These are phyloP conservation scores for Melanostigma gelatinosum DNA, from an alignment of 2,113 vertebrate genomes.

Conservation along the genomic window DNA sequence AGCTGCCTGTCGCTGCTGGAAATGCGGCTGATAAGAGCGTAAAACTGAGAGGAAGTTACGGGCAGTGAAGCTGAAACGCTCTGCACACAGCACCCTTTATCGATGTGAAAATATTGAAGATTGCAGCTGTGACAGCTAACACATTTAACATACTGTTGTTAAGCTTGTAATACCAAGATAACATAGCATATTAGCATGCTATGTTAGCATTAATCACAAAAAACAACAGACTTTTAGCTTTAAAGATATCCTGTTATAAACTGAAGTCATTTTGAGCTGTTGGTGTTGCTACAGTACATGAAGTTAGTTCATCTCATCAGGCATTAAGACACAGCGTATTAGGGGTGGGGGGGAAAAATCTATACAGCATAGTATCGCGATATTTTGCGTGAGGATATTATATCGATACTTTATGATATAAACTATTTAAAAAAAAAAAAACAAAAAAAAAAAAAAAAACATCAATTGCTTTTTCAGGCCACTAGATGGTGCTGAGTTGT, in stretches of 20 bases:
- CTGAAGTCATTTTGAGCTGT: background rate
- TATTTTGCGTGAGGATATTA: too few species aligned
- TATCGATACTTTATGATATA: too few species aligned
- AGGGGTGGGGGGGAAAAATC: too few species aligned
- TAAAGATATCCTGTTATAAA: background rate
- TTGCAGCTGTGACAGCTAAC: too few species aligned
- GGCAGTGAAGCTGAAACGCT: background rate
- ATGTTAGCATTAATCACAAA: background rate
- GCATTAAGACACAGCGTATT: background rate
- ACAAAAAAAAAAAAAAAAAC: too few species aligned
- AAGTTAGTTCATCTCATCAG: too few species aligned
- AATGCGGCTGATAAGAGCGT: background rate
- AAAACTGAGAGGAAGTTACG: background rate
- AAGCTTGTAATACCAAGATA: background rate
- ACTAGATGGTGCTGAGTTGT: too few species aligned
- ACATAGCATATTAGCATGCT: background rate
- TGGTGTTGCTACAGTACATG: background rate
- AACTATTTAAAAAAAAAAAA: too few species aligned
- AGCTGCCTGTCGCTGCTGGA: background rate
- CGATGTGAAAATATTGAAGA: background rate
- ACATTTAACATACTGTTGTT: background rate
- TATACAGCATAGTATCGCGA: too few species aligned
- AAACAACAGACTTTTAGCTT: background rate
- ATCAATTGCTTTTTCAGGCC: too few species aligned
- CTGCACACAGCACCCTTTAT: background rate